phyloP scores from a whole-genome alignment of 2,888 invertebrate genomes.

The Icerya purchasi region DNA sequence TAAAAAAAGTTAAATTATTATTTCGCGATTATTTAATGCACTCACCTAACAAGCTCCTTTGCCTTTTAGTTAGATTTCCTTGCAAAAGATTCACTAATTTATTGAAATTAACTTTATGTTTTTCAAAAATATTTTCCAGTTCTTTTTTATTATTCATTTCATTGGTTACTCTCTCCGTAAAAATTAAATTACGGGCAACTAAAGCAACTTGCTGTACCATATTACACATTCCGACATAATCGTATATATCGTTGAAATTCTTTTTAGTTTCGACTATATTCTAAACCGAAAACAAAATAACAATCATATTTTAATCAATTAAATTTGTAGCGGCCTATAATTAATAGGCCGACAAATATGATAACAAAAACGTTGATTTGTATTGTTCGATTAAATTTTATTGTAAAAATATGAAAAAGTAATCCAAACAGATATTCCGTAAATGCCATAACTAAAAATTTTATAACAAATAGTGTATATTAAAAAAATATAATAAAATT shows the following conservation, averaged over 20 bases:
- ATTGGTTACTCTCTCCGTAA: not conserved
- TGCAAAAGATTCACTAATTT: not conserved
- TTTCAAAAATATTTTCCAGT: not conserved
- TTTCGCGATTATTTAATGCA: not conserved
- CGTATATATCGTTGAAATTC: not conserved
- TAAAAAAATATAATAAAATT: too few species aligned
- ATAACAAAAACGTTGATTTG: too few species aligned
- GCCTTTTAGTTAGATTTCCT: not conserved
- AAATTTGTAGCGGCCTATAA: too few species aligned
- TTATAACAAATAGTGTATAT: too few species aligned
- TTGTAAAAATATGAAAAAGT: too few species aligned
- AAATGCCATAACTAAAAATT: too few species aligned
- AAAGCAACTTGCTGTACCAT: not conserved
- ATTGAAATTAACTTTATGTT: not conserved
- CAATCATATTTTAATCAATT: too few species aligned
- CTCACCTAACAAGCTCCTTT: not conserved
- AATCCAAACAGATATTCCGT: too few species aligned
- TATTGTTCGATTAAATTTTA: too few species aligned
- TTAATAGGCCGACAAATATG: too few species aligned
- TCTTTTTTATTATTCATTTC: not conserved
- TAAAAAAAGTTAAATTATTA: too few species aligned
- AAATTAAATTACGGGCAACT: not conserved
- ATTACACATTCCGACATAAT: not conserved
- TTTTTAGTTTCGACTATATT: not conserved
- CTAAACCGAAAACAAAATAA: not conserved